Evolutionary conservation across 2,113 vertebrate genomes (phyloP), one percentile per base, ranked within the genome.

Genomic region (Rutilus rutilus): DNA sequence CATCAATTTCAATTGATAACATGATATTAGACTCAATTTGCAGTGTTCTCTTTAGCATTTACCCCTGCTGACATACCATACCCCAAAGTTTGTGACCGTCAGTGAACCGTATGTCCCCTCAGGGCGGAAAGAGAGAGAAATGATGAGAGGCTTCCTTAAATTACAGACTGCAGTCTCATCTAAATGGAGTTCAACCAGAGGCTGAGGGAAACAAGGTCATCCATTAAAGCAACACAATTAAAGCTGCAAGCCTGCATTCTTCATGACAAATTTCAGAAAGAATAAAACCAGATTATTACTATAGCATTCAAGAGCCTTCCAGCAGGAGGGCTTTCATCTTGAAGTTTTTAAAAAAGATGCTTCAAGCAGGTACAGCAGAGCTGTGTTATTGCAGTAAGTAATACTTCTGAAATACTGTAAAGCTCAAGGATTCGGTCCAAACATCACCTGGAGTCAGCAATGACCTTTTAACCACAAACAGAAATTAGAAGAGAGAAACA

Each of bases 141-240:
- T 86, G 91, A 93, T 92, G 91, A 93, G 92, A 92, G 91, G 89
- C 89, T 91, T 90, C 90, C 90, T 90, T 88, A 94, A 94, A 95
- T 94, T 93, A 95, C 93, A 94, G 93, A 91, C 90, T 92, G 71
- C 89, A 78, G 89, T 83, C 91, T 75, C 86, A 88, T n/a, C 89
- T 91, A 92, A 92, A 93, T 93, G 91, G 92, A 93, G 94, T 94
- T 95, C 93, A 93, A 87, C 87, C 89, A 87, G 39, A 90, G 93
- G 93, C 91, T 92, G 93, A 90, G 90, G 90, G 89, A 93, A 92
- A 89, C 90, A 87, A 93, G 91, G 92, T 93, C 92, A 87, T 69
- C 74, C 86, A 71, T 79, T 89, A 85, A 87, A 87, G 90, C 91
- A 90, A 77, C 87, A 42, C 84, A 64, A 90, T 88, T 90, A 45